Evolutionary conservation across 2,113 vertebrate species (phyloP).

Genomic region (Lasiurus cinereus): DNA sequence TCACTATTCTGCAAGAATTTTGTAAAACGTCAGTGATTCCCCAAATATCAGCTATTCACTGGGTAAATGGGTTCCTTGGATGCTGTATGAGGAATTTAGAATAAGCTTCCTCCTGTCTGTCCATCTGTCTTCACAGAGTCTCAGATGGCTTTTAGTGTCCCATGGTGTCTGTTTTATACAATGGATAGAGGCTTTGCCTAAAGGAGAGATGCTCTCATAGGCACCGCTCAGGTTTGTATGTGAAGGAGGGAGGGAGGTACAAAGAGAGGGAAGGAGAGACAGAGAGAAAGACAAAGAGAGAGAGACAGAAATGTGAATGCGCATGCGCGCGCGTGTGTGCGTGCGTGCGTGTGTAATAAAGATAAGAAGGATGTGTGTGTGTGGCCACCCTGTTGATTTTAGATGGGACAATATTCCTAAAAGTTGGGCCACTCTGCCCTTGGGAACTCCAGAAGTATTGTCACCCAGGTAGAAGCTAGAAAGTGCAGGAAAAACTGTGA

Average conservation of each 20-base stretch:
- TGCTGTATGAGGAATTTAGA: background rate
- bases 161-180: background rate
- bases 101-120: background rate
- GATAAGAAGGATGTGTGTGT: background rate
- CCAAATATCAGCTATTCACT: background rate
- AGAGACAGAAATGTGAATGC: background rate
- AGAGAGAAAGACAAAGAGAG: background rate
- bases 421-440: background rate
- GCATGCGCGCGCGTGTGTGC: background rate
- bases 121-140: background rate
- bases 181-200: background rate
- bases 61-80: conserved; percentile 2
- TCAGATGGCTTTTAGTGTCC: background rate
- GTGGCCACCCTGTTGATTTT: background rate
- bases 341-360: background rate
- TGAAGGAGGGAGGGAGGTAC: background rate
- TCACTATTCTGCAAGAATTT: conserved; percentile 15
- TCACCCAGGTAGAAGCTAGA: background rate
- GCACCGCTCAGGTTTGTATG: background rate
- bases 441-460: background rate
- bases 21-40: background rate
- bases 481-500: background rate
- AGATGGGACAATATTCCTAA: background rate
- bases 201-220: background rate
- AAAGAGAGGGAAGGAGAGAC: background rate